Base-by-base conservation (phyloP, 2,888 invertebrate species). In the Folsomia manolachei region DNA sequence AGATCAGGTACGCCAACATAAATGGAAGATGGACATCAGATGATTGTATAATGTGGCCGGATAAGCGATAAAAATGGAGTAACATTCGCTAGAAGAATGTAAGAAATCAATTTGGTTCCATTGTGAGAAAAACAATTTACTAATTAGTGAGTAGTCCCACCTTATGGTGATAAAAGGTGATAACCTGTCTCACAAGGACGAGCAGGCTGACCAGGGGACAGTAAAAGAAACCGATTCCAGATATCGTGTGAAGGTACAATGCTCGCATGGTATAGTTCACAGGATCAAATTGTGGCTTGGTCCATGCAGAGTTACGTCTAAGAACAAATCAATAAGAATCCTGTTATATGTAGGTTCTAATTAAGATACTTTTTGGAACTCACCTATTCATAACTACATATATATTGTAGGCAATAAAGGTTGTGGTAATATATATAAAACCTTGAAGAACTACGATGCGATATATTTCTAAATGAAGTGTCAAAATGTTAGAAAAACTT, bases 191-290 rank as follows among this genome's bases (percentile, higher is more conserved):
- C 19, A 11, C 52, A 19, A 66, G 23, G 1, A 66, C 51, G 7
- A 52, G 23, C 1, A 66, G 1, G 52, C 65, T 66, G 1, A 52
- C 23, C 7, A 66, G 24, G 7, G 65, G 65, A 24, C 51, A 66
- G 27, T 21, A 66, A 21, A 66, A 66, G 39, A 52, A 66, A n/a
- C 65, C 65, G 39, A 39, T 27, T 39, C 65, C 65, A n/a, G 52
- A 27, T 9, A 66, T 21, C 7, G 65, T 66, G 23, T 66, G 65
- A n/a, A 66, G 9, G 21, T 27, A 66, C 14, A 66, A 23, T 1
- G 52, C 23, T n/a, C 24, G 19, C 51, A 66, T 19, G 2, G 65
- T 52, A 1, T 19, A 21, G 7, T 24, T 52, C 14, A 27, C 52
- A 9, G 65, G 51, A 52, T 66, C 65, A 24, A 66, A 66, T 1